Base-by-base conservation (phyloP, 2,888 invertebrate species). In the Drosophila meridionalis region DNA sequence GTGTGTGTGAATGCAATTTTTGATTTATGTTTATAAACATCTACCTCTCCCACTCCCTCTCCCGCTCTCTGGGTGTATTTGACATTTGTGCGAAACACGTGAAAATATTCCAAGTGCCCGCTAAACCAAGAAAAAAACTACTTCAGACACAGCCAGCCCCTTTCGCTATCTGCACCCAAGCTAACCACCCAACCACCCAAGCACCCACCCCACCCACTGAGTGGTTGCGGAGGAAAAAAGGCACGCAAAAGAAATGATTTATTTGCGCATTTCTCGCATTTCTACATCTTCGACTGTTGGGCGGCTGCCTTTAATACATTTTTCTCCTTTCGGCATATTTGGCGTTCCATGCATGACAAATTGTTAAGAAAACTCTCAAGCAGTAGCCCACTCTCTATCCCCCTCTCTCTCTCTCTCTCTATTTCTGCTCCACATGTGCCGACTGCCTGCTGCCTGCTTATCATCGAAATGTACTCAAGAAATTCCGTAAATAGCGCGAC, bases 21-120 rank as follows among this genome's bases (percentile, higher is more conserved):
- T 88, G 90, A 88, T 88, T 90, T 90, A 88, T 88, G 81, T 81
- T 62, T 69, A 57, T 61, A 61, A 34, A 58, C 58, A 36, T 28
- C 36, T 28, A 9, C 4, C 36, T 0, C 30, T 2, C 32, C 26
- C 14, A 6, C 43, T 36, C 14, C 3, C 26, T 12, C 26, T 20
- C 2, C 26, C 45, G 3, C 28, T 47, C 47, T 2, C 11, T 14
- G 14, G 47, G 62, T 87, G 87, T 74, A 45, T 85, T 87, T 90
- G 90, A 90, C 91, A 91, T 91, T 92, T 89, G 91, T 89, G 83
- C 74, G 80, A 83, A 85, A 89, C 89, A 91, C 91, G 92, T 90
- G 91, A 82, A 92, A 92, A 86, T 90, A 91, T 91, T 90, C 90
- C 83, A 82, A 91, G 90, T 87, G 76, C 77, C 76, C 69, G 53